phyloP scores from a whole-genome alignment of 2,113 vertebrate genomes.

The Eonycteris spelaea region DNA sequence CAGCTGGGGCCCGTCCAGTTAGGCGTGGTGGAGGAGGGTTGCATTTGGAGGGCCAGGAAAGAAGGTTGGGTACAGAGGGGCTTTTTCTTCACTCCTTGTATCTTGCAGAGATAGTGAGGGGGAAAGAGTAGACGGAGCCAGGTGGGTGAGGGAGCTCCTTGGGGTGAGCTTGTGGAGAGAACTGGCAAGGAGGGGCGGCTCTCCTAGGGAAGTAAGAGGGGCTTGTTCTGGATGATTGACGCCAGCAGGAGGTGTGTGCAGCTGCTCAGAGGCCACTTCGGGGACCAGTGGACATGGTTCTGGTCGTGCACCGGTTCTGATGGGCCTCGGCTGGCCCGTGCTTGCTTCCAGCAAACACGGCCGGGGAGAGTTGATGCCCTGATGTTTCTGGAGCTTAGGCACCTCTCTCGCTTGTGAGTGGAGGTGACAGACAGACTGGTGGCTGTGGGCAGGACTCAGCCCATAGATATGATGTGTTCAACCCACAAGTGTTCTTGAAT shows the following conservation, averaged over 20 bases:
- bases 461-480: neutral
- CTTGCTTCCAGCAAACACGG: neutral
- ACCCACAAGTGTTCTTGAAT: neutral
- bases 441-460: neutral
- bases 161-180: neutral
- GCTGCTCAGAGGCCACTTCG: neutral
- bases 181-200: neutral
- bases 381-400: neutral
- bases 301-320: rapidly evolving
- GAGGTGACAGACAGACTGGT: neutral
- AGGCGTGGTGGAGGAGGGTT: neutral
- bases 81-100: neutral
- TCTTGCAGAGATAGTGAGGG: neutral
- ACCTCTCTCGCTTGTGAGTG: neutral
- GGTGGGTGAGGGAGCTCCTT: neutral
- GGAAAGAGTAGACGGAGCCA: neutral
- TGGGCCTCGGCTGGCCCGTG: neutral
- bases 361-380: no score
- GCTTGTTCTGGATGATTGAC: neutral
- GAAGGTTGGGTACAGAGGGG: neutral
- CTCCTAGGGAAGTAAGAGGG: neutral
- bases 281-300: neutral
- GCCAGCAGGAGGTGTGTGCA: rapidly evolving
- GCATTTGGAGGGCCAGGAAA: neutral
- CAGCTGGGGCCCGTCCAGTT: neutral